phyloP scores from a whole-genome alignment of 2,888 invertebrate genomes.

The Ectropis crepuscularia region DNA sequence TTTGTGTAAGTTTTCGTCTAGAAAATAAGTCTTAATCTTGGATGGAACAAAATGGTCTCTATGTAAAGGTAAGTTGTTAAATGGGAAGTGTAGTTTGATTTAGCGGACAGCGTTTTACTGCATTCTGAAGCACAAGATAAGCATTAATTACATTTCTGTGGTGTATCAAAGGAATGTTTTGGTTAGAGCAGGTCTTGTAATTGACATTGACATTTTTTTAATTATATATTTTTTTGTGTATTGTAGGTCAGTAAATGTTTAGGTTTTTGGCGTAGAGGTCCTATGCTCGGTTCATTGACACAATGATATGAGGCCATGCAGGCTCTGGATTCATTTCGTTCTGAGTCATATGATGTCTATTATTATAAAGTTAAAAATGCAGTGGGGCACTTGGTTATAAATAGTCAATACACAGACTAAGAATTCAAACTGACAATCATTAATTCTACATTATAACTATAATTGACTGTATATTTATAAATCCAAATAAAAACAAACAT shows the following conservation, averaged over 20 bases:
- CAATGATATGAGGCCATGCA: neutral
- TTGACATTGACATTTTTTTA: constrained; percentile 23
- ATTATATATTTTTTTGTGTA: constrained; percentile 8
- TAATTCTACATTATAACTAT: too few relatives aligned
- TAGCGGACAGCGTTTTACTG: constrained; percentile 36
- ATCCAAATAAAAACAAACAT: too few relatives aligned
- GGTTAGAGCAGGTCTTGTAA: constrained; percentile 13
- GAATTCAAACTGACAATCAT: too few relatives aligned
- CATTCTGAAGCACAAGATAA: constrained; percentile 40
- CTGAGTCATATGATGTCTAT: neutral
- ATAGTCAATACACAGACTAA: too few relatives aligned
- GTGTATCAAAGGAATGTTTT: constrained; percentile 16
- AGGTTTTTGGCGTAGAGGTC: neutral
- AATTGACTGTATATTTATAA: too few relatives aligned
- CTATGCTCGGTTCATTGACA: constrained; percentile 1
- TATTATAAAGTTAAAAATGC: neutral
- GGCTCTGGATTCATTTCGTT: too few relatives aligned
- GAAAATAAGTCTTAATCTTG: constrained; percentile 41
- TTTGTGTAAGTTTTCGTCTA: constrained; percentile 58
- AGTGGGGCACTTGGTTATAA: neutral
- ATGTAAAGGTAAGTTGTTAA: constrained; percentile 43
- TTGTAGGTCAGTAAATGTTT: constrained; percentile 2
- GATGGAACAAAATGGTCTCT: constrained; percentile 46
- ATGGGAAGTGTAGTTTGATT: constrained; percentile 28
- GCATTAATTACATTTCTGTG: constrained; percentile 38